Base-by-base conservation (phyloP, 2,888 invertebrate genomes). In the Dryadula phaetusa region DNA sequence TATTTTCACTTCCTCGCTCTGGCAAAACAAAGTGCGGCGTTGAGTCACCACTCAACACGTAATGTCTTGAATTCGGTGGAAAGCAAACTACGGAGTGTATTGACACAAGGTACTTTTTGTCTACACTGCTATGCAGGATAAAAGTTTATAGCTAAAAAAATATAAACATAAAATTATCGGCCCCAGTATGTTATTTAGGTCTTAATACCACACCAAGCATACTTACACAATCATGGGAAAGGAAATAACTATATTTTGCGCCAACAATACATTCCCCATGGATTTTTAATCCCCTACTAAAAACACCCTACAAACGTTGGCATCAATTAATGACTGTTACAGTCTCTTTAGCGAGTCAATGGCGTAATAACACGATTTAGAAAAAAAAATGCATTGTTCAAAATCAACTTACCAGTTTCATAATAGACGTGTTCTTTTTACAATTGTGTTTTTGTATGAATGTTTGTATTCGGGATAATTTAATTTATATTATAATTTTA, bases 241-340 rank as follows among this genome's bases (percentile, higher is more conserved):
- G 83, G 86, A 85, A 87, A 90, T 88, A 87, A 87, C 86, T 85
- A 81, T 85, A 85, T 90, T 88, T 86, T 81, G 79, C 73, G 78
- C 82, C 82, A 84, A 90, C 89, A 92, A 90, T 84, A 79, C 75
- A 79, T 82, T 81, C 88, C 87, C 87, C 76, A 72, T 75, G 74
- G 81, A 75, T 79, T 75, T 76, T 28, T 82, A 82, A 84, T 83
- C 84, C 86, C 85, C 82, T 81, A 74, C 79, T 75, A 74, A 77
- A 79, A 80, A 80, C 79, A 78, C 82, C 78, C 88, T 87, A 83
- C 84, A 77, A 79, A 81, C 82, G 86, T 89, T 87, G 87, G 83
- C 81, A 78, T 88, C 89, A 88, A 88, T 90, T 88, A 91, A 92
- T 91, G 90, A 85, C 79, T 87, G 86, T 87, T 84, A 84, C 83